These are phyloP conservation scores for Aphis gossypii DNA, from an alignment of 1,140 invertebrate genomes.

Conservation along the genomic window DNA sequence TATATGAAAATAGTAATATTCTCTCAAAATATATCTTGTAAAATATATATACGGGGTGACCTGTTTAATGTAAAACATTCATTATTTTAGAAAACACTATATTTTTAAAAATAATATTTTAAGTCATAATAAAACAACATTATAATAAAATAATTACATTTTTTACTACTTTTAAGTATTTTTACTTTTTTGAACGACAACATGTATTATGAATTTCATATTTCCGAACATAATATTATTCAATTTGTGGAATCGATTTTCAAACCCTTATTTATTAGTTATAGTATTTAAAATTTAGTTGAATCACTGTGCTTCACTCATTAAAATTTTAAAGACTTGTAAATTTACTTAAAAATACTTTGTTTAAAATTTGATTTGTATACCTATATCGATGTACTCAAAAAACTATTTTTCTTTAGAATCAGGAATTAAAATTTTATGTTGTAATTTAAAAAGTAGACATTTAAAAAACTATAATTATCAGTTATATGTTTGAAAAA, in stretches of 20 bases:
- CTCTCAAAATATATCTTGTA: background rate
- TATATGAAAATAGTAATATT: background rate
- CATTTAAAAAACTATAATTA: no score
- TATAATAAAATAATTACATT: background rate
- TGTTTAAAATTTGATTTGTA: background rate
- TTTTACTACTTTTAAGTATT: background rate
- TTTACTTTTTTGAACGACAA: no score
- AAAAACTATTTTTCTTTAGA: background rate
- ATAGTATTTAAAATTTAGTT: background rate
- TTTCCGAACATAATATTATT: background rate
- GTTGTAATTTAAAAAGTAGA: no score
- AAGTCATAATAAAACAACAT: background rate
- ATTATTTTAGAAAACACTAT: background rate
- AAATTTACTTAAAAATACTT: no score
- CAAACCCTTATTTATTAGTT: background rate
- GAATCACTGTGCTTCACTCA: background rate
- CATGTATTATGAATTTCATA: no score
- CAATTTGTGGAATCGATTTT: background rate
- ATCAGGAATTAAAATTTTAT: no score
- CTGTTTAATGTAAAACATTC: background rate
- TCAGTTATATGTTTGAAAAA: background rate
- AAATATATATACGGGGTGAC: background rate
- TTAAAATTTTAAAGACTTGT: background rate
- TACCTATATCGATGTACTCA: background rate
- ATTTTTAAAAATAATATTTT: background rate